phyloP scores from a whole-genome alignment of 1,140 invertebrate genomes.

The Diachasmimorpha longicaudata region DNA sequence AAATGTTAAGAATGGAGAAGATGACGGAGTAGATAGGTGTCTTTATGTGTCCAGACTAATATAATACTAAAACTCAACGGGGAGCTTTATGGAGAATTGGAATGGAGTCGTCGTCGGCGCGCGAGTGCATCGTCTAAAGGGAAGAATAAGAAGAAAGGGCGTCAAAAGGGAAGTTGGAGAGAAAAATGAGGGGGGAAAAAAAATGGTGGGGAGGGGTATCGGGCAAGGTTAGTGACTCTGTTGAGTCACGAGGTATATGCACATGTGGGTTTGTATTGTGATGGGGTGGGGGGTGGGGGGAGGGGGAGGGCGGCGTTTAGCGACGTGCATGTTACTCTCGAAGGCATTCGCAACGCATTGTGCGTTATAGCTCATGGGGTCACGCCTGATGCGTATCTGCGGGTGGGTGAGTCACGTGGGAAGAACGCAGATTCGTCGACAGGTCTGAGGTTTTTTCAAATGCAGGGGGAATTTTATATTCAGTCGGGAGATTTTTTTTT shows the following conservation, averaged over 20 bases:
- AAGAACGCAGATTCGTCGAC: slow-evolving; percentile 45
- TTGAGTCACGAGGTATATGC: slow-evolving; percentile 47
- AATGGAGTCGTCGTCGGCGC: not conserved
- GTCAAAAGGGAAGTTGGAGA: slow-evolving; percentile 26
- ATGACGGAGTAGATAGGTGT: slow-evolving; percentile 1
- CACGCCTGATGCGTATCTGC: slow-evolving; percentile 46
- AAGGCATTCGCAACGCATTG: slow-evolving; percentile 37
- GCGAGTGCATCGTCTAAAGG: not conserved
- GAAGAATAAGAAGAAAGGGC: slow-evolving; percentile 21
- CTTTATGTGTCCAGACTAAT: slow-evolving; percentile 1
- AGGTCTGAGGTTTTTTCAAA: slow-evolving; percentile 33
- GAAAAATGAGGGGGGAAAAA: slow-evolving; percentile 3
- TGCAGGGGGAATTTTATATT: not conserved
- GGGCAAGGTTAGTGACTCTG: slow-evolving; percentile 49
- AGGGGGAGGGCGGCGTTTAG: slow-evolving; percentile 26
- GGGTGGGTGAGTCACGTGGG: slow-evolving; percentile 47
- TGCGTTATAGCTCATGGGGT: slow-evolving; percentile 36
- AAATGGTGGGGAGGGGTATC: slow-evolving; percentile 11
- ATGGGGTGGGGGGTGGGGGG: slow-evolving; percentile 29
- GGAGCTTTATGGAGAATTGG: slow-evolving; percentile 4
- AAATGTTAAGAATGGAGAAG: not conserved
- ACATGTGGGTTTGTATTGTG: slow-evolving; percentile 19
- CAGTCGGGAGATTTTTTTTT: not conserved
- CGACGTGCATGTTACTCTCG: not conserved
- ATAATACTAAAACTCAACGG: not conserved